Percentiles rank a stretch among this genome's conserved stretches.
phyloP scores from a whole-genome alignment of 2,797 vertebrate genomes.

The Takifugu rubripes region DNA sequence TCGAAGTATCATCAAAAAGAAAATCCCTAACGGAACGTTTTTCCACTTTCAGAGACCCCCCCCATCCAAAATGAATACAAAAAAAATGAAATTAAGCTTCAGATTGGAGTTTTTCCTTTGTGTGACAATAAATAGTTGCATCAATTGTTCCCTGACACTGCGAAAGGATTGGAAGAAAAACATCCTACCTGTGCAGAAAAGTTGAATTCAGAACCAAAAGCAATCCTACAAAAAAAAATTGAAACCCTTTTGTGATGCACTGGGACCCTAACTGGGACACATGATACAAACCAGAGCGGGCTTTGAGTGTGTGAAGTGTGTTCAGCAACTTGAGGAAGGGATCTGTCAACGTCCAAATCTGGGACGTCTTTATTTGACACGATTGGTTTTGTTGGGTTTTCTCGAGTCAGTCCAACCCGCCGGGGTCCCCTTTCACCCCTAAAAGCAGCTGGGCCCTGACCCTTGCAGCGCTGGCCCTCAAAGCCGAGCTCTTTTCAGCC shows the following conservation, averaged over 20 bases:
- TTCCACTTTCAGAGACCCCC: slow-evolving; percentile 26
- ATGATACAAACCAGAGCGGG: slow-evolving; percentile 69
- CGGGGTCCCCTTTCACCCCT: slow-evolving; percentile 91
- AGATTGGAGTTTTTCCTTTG: background rate
- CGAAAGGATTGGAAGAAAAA: slow-evolving; percentile 41
- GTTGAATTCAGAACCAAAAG: slow-evolving; percentile 61
- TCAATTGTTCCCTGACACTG: slow-evolving; percentile 18
- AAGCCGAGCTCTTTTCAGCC: slow-evolving; percentile 90
- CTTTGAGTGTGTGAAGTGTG: slow-evolving; percentile 67
- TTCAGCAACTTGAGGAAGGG: slow-evolving; percentile 74
- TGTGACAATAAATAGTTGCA: slow-evolving; percentile 3
- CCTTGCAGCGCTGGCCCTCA: slow-evolving; percentile 86
- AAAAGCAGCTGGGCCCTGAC: slow-evolving; percentile 96
- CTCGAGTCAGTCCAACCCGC: slow-evolving; percentile 88
- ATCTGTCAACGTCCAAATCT: slow-evolving; percentile 72
- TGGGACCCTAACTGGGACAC: slow-evolving; percentile 59
- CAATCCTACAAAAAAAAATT: background rate
- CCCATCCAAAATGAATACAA: background rate
- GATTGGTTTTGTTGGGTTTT: slow-evolving; percentile 81
- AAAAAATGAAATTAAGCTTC: slow-evolving; percentile 6
- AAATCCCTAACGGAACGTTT: slow-evolving; percentile 43
- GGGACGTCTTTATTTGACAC: slow-evolving; percentile 82
- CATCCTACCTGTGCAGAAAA: slow-evolving; percentile 78
- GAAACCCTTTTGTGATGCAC: slow-evolving; percentile 47
- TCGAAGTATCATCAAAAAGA: slow-evolving; percentile 35